Evolutionary conservation across 2,888 invertebrate species (phyloP).

Genomic region (Galerucella nymphaeae): DNA sequence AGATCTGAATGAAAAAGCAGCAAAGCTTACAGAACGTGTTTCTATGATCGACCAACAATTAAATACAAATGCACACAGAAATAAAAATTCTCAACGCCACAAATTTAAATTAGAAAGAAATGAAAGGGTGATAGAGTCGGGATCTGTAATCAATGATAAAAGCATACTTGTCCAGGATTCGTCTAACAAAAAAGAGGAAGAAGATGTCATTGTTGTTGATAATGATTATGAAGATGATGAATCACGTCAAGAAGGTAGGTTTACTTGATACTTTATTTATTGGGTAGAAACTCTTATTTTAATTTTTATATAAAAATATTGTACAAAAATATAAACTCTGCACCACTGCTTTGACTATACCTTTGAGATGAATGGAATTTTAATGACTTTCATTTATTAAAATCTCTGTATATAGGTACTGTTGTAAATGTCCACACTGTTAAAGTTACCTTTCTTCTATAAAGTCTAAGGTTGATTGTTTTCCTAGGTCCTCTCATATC

Average conservation of each 20-base stretch:
- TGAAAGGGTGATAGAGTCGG: conserved; percentile 59
- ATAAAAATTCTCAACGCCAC: conserved; percentile 58
- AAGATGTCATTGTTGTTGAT: conserved; percentile 51
- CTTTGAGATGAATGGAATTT: too few relatives aligned
- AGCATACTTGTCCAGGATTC: conserved; percentile 43
- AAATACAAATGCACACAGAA: conserved; percentile 60
- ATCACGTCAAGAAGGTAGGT: background rate
- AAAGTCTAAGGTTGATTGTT: too few relatives aligned
- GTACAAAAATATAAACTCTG: too few relatives aligned
- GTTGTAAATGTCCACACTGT: too few relatives aligned
- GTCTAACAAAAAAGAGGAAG: conserved; percentile 47
- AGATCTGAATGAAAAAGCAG: conserved; percentile 62
- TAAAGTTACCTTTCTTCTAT: too few relatives aligned
- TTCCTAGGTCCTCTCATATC: too few relatives aligned
- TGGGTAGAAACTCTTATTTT: too few relatives aligned
- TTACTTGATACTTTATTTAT: too few relatives aligned
- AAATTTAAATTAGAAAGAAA: conserved; percentile 47
- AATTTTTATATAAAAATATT: too few relatives aligned
- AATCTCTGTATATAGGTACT: too few relatives aligned
- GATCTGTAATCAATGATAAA: conserved; percentile 60
- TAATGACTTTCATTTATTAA: too few relatives aligned
- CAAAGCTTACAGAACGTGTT: conserved; percentile 63
- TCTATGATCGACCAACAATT: conserved; percentile 63
- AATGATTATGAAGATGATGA: conserved; percentile 47
- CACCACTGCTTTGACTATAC: too few relatives aligned